phyloP scores from a whole-genome alignment of 2,888 invertebrate species.

The Coleophora flavipennella region DNA sequence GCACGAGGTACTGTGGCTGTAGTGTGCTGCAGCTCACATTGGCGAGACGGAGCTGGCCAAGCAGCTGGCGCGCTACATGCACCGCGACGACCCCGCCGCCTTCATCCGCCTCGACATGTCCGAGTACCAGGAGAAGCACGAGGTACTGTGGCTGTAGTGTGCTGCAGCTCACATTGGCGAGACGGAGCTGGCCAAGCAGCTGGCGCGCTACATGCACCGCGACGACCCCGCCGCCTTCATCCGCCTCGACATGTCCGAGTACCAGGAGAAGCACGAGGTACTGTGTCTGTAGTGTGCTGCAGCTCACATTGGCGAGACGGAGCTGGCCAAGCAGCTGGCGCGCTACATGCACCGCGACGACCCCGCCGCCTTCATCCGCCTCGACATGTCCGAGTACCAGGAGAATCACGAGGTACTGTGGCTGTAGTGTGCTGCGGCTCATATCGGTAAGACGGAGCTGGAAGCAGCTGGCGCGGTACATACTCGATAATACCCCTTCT shows the following conservation, averaged over 20 bases:
- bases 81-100: constrained; percentile 81
- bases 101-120: constrained; percentile 95
- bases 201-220: constrained; percentile 88
- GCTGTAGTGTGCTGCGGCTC: no score
- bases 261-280: constrained; percentile 91
- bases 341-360: constrained; percentile 87
- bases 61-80: constrained; percentile 88
- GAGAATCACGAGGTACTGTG: constrained; percentile 90
- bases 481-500: no score
- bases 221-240: constrained; percentile 85
- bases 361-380: constrained; percentile 83
- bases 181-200: constrained; percentile 92
- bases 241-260: constrained; percentile 94
- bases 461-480: constrained; percentile 92
- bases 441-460: constrained; percentile 90
- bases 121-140: constrained; percentile 93
- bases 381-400: constrained; percentile 96
- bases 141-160: no score
- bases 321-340: constrained; percentile 91
- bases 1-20: constrained; percentile 75
- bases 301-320: constrained; percentile 84
- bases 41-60: constrained; percentile 96
- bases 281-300: no score
- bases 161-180: constrained; percentile 78
- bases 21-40: constrained; percentile 31